Evolutionary conservation across 2,113 vertebrate genomes (phyloP).

Genomic region (Gavia stellata): DNA sequence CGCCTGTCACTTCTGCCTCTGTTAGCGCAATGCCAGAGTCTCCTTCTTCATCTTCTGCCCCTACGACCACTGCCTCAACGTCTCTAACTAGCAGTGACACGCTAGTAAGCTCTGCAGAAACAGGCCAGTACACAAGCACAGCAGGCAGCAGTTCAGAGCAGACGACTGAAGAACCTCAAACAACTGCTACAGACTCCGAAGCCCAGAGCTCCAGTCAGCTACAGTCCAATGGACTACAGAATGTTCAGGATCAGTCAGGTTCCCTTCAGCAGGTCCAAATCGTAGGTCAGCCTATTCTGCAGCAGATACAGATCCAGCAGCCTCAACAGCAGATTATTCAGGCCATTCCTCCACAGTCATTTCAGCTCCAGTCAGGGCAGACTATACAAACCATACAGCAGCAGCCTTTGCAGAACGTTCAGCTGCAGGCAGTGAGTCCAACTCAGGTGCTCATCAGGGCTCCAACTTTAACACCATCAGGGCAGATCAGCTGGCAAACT

Average conservation of each 20-base stretch:
- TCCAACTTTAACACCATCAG: constrained; percentile 92
- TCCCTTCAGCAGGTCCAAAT: constrained; percentile 94
- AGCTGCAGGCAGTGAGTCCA: constrained; percentile 90
- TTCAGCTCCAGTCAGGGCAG: constrained; percentile 90
- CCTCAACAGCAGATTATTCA: constrained; percentile 85
- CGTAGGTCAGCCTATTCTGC: constrained; percentile 90
- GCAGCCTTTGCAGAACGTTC: constrained; percentile 84
- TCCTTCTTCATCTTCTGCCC: constrained; percentile 71
- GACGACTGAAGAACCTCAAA: constrained; percentile 77
- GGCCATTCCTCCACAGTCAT: constrained; percentile 83
- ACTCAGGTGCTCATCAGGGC: constrained; percentile 96
- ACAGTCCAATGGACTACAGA: constrained; percentile 92
- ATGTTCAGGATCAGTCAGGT: constrained; percentile 76
- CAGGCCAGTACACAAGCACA: constrained; percentile 78
- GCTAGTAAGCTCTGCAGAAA: constrained; percentile 77
- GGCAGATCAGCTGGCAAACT: constrained; percentile 98
- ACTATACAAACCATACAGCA: constrained; percentile 88
- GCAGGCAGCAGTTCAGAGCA: constrained; percentile 73
- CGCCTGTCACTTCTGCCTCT: constrained; percentile 74
- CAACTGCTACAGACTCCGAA: constrained; percentile 75
- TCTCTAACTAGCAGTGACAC: constrained; percentile 77
- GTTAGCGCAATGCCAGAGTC: constrained; percentile 77
- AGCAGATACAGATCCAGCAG: constrained; percentile 94
- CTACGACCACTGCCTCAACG: constrained; percentile 74
- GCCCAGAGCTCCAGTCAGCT: constrained; percentile 78